Conservation (phyloP, 2,113 vertebrate species). For the Melanostigma gelatinosum region DNA sequence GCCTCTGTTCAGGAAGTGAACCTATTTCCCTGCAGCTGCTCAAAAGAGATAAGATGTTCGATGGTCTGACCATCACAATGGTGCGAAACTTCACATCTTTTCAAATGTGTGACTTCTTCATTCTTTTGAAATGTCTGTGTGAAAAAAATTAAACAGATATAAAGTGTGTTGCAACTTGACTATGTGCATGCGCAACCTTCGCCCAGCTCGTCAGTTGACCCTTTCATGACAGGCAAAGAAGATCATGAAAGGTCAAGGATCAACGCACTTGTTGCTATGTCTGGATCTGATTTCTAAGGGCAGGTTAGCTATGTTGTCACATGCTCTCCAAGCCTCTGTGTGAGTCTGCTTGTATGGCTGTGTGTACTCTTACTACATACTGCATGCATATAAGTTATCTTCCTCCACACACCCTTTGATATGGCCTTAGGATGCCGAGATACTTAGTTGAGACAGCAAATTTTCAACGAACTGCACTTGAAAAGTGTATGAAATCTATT, state of each 20-base stretch:
- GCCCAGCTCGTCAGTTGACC: conserved; percentile 20
- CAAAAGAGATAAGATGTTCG: not conserved
- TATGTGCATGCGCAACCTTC: conserved; percentile 39
- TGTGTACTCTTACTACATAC: not conserved
- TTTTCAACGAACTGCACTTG: not conserved
- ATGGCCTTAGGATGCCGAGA: conserved; percentile 16
- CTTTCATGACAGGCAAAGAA: conserved; percentile 39
- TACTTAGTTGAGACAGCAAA: conserved; percentile 4
- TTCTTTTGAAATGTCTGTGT: not conserved
- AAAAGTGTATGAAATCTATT: not conserved
- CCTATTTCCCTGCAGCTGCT: not conserved
- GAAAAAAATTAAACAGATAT: not conserved
- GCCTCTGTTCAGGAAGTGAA: conserved; percentile 23
- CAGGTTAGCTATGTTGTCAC: conserved; percentile 64
- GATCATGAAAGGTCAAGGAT: conserved; percentile 72
- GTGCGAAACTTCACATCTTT: not conserved
- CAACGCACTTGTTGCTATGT: conserved; percentile 42
- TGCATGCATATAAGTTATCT: conserved; percentile 23
- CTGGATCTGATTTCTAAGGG: conserved; percentile 71
- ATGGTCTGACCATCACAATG: rapidly evolving
- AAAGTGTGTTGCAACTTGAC: not conserved
- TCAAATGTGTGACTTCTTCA: not conserved
- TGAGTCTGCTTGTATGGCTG: conserved; percentile 10
- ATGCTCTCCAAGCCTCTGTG: conserved; percentile 37
- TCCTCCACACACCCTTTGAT: conserved; percentile 38